Evolutionary conservation across 1,140 invertebrate genomes (phyloP).

Genomic region (Drosophila neocordata): DNA sequence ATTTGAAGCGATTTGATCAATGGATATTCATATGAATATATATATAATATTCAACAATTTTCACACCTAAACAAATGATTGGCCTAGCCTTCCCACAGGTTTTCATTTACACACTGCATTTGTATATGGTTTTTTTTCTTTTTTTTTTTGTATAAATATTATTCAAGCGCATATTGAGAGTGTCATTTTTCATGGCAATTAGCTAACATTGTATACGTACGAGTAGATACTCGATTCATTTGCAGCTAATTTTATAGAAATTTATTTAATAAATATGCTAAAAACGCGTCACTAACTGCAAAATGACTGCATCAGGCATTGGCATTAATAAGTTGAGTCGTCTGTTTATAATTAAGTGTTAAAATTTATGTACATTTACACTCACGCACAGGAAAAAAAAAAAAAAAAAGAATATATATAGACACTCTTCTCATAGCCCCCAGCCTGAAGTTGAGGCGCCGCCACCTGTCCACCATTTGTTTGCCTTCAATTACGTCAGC

Average conservation of each 20-base stretch:
- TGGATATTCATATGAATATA: not conserved
- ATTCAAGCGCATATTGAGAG: slow-evolving; percentile 22
- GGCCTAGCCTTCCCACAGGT: slow-evolving; percentile 62
- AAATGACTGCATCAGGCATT: slow-evolving; percentile 40
- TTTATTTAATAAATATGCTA: slow-evolving; percentile 77
- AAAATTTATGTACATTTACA: slow-evolving; percentile 72
- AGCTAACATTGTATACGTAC: slow-evolving; percentile 41
- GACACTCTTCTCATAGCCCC: no score
- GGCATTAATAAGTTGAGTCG: slow-evolving; percentile 12
- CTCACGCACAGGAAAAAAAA: not conserved
- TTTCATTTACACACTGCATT: slow-evolving; percentile 53
- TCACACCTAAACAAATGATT: slow-evolving; percentile 42
- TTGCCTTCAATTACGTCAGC: slow-evolving; percentile 63
- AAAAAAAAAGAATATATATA: no score
- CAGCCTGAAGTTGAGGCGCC: slow-evolving; percentile 45
- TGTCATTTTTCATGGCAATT: slow-evolving; percentile 63
- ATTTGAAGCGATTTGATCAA: slow-evolving; percentile 11
- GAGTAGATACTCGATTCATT: slow-evolving; percentile 45
- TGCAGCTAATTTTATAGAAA: slow-evolving; percentile 57
- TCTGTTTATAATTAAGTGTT: slow-evolving; percentile 80
- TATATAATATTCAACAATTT: slow-evolving; percentile 11
- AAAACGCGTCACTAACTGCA: slow-evolving; percentile 66
- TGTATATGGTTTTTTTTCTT: no score
- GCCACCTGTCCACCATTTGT: slow-evolving; percentile 76
- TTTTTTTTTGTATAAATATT: slow-evolving; percentile 22